Evolutionary conservation across 1,140 invertebrate genomes (phyloP), one percentile per base, ranked within the genome.

Genomic region (Glomeris maerens): DNA sequence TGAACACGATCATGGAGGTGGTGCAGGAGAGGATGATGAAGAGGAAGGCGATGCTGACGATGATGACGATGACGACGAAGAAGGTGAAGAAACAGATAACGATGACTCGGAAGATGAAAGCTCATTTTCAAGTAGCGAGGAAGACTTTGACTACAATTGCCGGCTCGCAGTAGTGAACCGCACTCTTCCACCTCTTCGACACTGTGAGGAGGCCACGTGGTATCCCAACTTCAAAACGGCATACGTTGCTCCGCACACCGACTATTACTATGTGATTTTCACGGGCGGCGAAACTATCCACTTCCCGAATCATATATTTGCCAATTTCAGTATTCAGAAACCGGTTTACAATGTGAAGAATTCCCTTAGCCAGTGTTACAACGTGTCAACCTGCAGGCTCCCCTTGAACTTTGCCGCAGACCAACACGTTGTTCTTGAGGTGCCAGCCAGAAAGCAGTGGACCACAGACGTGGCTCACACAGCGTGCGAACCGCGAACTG

Each of bases 51-150:
- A 17, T 5, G 40, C 17, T 25, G 25, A 21, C 4, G 4, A 4
- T 10, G 40, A 42, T 21, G 17, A 17, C 40, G 40, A 42, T 25
- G 40, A 42, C 25, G n/a, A 5, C 3, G 3, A n/a, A 47, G 27
- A 48, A 13, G 49, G 45, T 17, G 21, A 27, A 3, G 29, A 31
- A 29, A 22, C 49, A 2, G 40, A 44, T 13, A 23, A 46, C 5
- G 26, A 40, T 14, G 36, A 49, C 3, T 40, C 46, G 27, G 49
- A 50, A n/a, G 40, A 47, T 3, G 23, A 27, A 2, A 50, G 49
- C 36, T 50, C 49, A 2, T 44, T 44, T n/a, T 50, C 49, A 28
- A 50, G 49, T 42, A 50, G 49, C 21, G 49, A 50, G 26, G 49
- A 50, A 23, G 40, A 46, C 7, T 17, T 21, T 5, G 41, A 50